phyloP scores from a whole-genome alignment of 2,113 vertebrate species.

The Halcyon malimbica region DNA sequence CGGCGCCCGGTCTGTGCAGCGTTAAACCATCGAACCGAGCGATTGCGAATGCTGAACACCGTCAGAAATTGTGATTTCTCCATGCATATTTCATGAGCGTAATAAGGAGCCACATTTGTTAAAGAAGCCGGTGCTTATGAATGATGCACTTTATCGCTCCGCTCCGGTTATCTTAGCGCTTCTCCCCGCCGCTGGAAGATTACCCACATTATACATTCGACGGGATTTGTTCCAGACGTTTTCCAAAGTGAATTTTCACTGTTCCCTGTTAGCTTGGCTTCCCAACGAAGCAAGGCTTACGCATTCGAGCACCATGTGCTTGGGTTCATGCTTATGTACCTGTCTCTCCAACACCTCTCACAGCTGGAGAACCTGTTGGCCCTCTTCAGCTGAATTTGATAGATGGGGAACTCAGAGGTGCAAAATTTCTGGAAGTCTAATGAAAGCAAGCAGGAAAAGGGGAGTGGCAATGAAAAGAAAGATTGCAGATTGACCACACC shows the following conservation, averaged over 20 bases:
- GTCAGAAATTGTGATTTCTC: neutral
- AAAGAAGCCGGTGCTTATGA: constrained; percentile 23
- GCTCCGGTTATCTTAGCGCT: neutral
- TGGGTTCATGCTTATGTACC: neutral
- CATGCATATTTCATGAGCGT: constrained; percentile 32
- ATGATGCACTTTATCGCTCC: neutral
- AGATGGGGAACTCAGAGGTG: neutral
- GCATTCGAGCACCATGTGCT: accelerated
- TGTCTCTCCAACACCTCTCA: neutral
- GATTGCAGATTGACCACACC: neutral
- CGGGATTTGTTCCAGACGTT: neutral
- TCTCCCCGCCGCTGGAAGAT: neutral
- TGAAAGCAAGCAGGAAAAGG: neutral
- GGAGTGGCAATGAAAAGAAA: neutral
- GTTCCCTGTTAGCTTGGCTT: neutral
- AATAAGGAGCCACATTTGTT: constrained; percentile 36
- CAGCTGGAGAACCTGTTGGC: neutral
- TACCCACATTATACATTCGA: neutral
- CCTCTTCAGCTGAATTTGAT: neutral
- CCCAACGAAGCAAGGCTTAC: neutral
- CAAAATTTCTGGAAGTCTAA: neutral
- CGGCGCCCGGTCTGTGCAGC: neutral
- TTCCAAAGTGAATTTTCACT: neutral
- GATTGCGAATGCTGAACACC: neutral
- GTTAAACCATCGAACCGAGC: accelerated